Conservation (phyloP, 2,113 vertebrate genomes). For the Onychostruthus taczanowskii region DNA sequence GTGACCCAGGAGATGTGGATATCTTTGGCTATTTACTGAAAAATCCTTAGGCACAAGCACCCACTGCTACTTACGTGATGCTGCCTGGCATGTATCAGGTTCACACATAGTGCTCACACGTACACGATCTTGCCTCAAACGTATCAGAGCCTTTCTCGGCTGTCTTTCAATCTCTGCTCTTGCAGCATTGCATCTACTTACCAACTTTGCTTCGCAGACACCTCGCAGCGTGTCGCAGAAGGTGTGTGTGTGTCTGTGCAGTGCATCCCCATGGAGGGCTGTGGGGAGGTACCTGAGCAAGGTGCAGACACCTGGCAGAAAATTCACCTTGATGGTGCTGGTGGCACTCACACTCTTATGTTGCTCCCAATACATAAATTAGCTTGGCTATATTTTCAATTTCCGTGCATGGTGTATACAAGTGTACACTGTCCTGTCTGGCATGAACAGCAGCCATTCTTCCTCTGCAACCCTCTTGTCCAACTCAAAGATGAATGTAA, state of each 20-base stretch:
- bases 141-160: background rate
- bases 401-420: background rate
- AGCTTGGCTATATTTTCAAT: background rate
- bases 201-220: background rate
- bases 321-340: background rate
- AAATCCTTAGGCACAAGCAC: background rate
- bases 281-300: background rate
- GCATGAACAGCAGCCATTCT: background rate
- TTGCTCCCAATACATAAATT: background rate
- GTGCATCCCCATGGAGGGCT: rapidly evolving
- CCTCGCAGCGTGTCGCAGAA: background rate
- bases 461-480: background rate
- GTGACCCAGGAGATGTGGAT: background rate
- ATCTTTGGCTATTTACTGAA: background rate
- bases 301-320: background rate
- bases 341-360: background rate
- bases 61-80: background rate
- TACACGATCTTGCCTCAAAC: background rate
- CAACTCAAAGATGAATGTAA: background rate
- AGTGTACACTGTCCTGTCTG: background rate
- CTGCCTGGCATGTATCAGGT: background rate
- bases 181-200: background rate
- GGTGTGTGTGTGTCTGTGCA: background rate
- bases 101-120: background rate
- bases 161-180: conserved; percentile 7